Base-by-base conservation (phyloP, 2,888 invertebrate genomes). In the Eupithecia tripunctaria region DNA sequence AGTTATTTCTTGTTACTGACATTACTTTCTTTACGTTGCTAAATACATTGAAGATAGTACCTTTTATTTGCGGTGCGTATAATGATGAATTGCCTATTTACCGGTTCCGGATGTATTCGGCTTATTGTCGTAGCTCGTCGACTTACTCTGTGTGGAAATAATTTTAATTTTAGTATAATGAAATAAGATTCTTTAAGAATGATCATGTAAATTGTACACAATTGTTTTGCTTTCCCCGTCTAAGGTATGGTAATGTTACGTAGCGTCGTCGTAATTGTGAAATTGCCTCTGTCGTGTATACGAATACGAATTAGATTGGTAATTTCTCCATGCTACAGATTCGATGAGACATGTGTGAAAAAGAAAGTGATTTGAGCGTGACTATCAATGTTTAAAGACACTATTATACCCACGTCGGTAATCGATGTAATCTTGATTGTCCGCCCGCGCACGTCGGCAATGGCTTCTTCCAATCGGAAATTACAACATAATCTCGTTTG, bases 311-410 rank as follows among this genome's bases (percentile, higher is more conserved):
- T 88, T 86, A 89, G 88, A 83, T 83, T 85, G 84, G 79, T 82
- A 91, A 90, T 92, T 92, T 93, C 92, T 89, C 91, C 84, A 84
- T 87, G 82, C 85, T 89, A 86, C 83, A 90, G 86, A 91, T 91
- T 87, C 84, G 85, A 82, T 84, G 82, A 82, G 81, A 82, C 82
- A 85, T 86, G 87, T 84, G 85, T 86, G 84, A 87, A 89, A 89
- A 91, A 86, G 92, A 93, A 93, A 93, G 93, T 87, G 75, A 80
- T 78, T 77, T 77, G 78, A 79, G 84, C 83, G 83, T 84, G 83
- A 79, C 80, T 78, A 76, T 82, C 75, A 79, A 72, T 82, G 82
- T 84, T 85, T 83, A 76, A 32, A 80, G 79, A 72, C 78, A 80
- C 77, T 81, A 79, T 79, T 76, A 71, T 75, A 78, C 74, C 74